phyloP scores from a whole-genome alignment of 2,797 vertebrate species.

The Eospalax fontanierii region DNA sequence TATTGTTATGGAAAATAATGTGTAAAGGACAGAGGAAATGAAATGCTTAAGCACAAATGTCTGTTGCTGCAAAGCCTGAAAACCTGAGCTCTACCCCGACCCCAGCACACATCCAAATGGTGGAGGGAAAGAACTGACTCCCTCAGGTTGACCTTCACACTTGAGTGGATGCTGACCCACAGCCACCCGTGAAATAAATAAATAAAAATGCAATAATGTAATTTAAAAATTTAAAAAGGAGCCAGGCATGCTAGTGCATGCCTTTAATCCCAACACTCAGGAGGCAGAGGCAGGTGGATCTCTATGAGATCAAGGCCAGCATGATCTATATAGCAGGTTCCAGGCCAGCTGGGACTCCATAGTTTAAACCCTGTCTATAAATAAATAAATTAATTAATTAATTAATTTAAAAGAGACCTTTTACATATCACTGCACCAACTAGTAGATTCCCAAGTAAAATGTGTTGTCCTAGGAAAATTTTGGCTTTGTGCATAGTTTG shows the following conservation, averaged over 20 bases:
- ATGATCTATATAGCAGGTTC: no score
- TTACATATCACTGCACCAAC: not conserved
- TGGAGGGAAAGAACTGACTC: not conserved
- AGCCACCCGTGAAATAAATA: not conserved
- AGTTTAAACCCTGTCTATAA: no score
- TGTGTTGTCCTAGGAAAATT: not conserved
- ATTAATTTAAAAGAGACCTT: not conserved
- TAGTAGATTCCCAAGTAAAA: not conserved
- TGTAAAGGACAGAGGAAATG: not conserved
- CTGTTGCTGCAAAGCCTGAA: not conserved
- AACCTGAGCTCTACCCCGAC: not conserved
- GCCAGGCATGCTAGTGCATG: no score
- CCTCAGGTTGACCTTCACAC: not conserved
- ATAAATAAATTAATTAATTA: not conserved
- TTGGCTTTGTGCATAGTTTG: not conserved
- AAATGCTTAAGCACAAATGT: not conserved
- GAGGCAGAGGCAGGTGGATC: no score
- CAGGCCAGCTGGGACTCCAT: no score
- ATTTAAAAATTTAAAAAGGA: slow-evolving; percentile 1
- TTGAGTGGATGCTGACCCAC: not conserved
- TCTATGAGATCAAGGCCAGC: no score
- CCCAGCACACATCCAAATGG: not conserved
- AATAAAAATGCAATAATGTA: not conserved
- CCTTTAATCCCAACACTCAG: no score
- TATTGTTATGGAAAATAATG: not conserved